Evolutionary conservation across 1,140 invertebrate species (phyloP), one percentile per base, ranked within the genome.

Genomic region (Saccostrea cuccullata): DNA sequence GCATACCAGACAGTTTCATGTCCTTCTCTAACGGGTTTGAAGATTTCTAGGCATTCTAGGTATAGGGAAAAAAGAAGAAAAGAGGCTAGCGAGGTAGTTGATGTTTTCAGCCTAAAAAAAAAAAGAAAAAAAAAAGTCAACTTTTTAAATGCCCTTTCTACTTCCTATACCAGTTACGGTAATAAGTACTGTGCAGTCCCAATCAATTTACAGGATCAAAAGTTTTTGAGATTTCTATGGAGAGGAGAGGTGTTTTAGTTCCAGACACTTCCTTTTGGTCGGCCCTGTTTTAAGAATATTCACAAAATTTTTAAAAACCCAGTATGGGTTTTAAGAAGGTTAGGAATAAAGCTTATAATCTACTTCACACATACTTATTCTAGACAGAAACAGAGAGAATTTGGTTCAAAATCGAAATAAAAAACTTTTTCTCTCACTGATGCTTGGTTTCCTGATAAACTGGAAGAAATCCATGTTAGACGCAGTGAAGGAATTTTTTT

Each of bases 391-490:
- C 30, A 36, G 30, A 36, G 55, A 86, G 40, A 47, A 26, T 8
- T n/a, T 84, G 55, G 30, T 70, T 20, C 47, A 23, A 84, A 55
- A 30, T 55, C 40, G 20, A 58, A 47, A 89, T 85, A 55, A 60
- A 15, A 40, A 0, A 20, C 15, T 36, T 36, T 36, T 36, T 36
- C 2, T 36, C 30, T 36, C 30, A 36, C 30, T 1, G 30, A 36
- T 36, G 17, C 64, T 88, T 30, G 87, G 82, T n/a, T 88, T 88
- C 56, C 23, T 88, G 30, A 85, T 88, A 67, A 88, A 88, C 56
- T 85, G 60, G 64, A 77, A 85, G 36, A 88, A 87, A 58, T 87
- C 86, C 23, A 47, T 26, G 64, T 26, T 73, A 17, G 67, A 30
- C n/a, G 82, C 87, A 40, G 26, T 60, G 9, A 60, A 88, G 30